Percentiles rank a stretch among this genome's conserved stretches.
Evolutionary conservation across 2,797 vertebrate species (phyloP).

Genomic region (Microctenopoma steveboyesi): DNA sequence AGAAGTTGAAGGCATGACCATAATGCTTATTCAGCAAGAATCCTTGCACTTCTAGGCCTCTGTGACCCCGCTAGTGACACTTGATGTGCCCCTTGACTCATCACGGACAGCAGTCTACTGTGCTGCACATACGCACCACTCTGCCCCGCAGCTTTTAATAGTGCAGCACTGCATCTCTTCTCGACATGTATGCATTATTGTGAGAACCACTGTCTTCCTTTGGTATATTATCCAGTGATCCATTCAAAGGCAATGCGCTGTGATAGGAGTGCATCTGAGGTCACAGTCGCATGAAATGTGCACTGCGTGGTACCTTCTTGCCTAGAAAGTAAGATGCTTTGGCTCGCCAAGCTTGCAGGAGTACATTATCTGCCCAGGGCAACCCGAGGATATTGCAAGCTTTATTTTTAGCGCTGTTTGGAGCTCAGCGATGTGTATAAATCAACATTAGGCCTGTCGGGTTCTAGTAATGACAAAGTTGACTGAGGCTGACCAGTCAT

Average conservation of each 20-base stretch:
- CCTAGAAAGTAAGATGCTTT: constrained; percentile 58
- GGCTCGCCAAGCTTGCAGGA: constrained; percentile 54
- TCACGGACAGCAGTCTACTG: constrained; percentile 52
- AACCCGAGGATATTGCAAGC: constrained; percentile 61
- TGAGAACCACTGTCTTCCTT: not conserved
- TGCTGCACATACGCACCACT: constrained; percentile 34
- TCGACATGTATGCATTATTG: not conserved
- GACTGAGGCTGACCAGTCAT: constrained; percentile 77
- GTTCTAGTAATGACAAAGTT: constrained; percentile 74
- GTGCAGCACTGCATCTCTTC: constrained; percentile 21
- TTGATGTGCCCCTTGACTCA: constrained; percentile 57
- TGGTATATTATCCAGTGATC: not conserved
- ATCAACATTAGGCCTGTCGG: constrained; percentile 79
- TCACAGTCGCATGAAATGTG: constrained; percentile 37
- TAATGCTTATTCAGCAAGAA: constrained; percentile 53
- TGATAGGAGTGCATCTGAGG: constrained; percentile 35
- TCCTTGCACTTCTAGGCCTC: constrained; percentile 27
- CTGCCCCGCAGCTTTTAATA: constrained; percentile 50
- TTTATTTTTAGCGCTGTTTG: constrained; percentile 83
- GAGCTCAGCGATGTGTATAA: constrained; percentile 79
- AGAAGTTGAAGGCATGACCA: constrained; percentile 22
- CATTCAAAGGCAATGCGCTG: not conserved
- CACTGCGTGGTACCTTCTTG: constrained; percentile 26
- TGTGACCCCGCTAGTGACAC: constrained; percentile 59
- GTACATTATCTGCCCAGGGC: constrained; percentile 71